phyloP scores from a whole-genome alignment of 2,113 vertebrate genomes.

The Saccopteryx leptura region DNA sequence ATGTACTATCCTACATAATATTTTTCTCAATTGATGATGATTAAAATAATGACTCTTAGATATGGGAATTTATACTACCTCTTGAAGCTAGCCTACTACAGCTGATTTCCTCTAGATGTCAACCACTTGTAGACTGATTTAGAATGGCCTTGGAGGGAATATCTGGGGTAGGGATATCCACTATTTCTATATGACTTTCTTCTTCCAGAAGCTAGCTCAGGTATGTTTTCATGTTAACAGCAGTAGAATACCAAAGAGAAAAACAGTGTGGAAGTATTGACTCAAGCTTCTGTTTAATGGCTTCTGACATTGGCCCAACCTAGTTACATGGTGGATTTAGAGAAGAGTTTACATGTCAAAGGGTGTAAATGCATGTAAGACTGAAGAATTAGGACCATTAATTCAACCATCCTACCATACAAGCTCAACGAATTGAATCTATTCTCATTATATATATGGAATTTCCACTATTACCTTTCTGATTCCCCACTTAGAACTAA shows the following conservation, averaged over 20 bases:
- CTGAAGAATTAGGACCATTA: neutral
- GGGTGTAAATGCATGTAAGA: neutral
- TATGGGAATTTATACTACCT: neutral
- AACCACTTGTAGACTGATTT: neutral
- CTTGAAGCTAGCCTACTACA: neutral
- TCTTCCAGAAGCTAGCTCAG: neutral
- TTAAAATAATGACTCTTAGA: neutral
- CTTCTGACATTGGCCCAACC: neutral
- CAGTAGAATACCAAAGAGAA: neutral
- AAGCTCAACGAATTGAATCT: neutral
- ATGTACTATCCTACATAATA: neutral
- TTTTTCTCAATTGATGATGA: neutral
- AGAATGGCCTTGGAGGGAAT: neutral
- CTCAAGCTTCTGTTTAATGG: slow-evolving; percentile 10
- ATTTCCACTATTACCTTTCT: slow-evolving; percentile 2
- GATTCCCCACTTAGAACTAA: neutral
- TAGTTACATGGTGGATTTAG: neutral
- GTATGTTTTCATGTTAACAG: neutral
- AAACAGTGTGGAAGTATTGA: neutral
- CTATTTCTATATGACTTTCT: neutral
- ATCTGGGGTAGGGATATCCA: neutral
- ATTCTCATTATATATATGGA: neutral
- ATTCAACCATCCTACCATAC: neutral
- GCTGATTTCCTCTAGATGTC: neutral
- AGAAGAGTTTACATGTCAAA: neutral